These are phyloP conservation scores for Chaetophractus vellerosus DNA, from an alignment of 2,797 vertebrate species.

Conservation along the genomic window DNA sequence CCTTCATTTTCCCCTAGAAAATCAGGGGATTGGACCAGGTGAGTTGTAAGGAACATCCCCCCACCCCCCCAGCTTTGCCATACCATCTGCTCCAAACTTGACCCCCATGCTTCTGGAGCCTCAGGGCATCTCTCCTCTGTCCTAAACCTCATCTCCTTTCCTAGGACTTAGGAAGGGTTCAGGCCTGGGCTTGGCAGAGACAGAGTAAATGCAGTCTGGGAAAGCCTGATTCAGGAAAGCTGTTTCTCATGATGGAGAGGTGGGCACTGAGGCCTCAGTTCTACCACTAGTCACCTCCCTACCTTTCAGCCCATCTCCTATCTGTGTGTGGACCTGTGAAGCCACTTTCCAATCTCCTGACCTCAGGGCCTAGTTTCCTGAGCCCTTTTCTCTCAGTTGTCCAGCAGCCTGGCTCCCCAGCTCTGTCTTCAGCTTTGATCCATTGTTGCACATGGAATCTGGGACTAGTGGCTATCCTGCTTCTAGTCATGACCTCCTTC, in stretches of 20 bases:
- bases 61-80: neutral
- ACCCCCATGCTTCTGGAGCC: neutral
- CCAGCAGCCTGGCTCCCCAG: neutral
- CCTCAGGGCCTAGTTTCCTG: neutral
- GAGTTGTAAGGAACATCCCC: neutral
- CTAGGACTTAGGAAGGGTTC: neutral
- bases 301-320: neutral
- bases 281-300: neutral
- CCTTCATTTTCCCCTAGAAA: neutral
- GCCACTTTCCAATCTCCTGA: neutral
- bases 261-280: neutral
- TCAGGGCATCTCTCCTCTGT: neutral
- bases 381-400: neutral
- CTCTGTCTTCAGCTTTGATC: slow-evolving; percentile 45
- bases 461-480: neutral
- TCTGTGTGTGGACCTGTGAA: neutral
- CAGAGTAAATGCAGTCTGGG: neutral
- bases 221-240: neutral
- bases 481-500: neutral
- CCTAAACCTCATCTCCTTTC: neutral
- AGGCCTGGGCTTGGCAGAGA: neutral
- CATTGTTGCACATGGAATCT: slow-evolving; percentile 46
- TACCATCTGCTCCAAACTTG: neutral
- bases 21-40: neutral
- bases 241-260: neutral